A percentile compares a stretch with the other conserved stretches of the same genome.
Evolutionary conservation across 2,888 invertebrate genomes (phyloP).

Genomic region (Eucera pruinosa): DNA sequence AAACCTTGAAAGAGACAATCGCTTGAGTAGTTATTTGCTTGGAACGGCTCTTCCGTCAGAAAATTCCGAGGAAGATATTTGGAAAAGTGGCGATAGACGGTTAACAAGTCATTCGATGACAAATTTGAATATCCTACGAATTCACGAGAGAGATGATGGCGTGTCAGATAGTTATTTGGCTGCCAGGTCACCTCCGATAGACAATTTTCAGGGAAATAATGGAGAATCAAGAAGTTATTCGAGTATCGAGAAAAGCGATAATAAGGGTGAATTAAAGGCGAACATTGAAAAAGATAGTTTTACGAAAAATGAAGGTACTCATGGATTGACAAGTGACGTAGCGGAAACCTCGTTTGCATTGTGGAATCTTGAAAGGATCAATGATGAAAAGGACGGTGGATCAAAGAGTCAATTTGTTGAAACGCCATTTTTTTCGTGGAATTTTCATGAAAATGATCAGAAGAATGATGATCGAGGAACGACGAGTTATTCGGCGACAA

Average conservation of each 20-base stretch:
- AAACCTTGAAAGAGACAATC: too few species aligned
- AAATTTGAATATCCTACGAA: too few species aligned
- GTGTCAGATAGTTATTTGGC: too few species aligned
- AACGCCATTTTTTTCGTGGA: neutral
- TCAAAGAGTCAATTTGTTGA: too few species aligned
- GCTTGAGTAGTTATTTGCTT: neutral
- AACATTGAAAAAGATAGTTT: too few species aligned
- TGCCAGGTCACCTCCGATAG: neutral
- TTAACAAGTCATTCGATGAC: too few species aligned
- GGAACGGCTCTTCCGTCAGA: neutral
- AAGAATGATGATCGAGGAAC: neutral
- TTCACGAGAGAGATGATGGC: too few species aligned
- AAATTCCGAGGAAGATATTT: neutral
- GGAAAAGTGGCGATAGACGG: neutral
- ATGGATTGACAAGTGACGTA: neutral
- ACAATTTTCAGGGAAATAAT: neutral
- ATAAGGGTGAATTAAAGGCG: too few species aligned
- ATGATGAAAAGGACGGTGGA: too few species aligned
- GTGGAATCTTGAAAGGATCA: too few species aligned
- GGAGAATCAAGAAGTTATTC: neutral
- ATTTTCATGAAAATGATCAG: too few species aligned
- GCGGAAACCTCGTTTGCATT: too few species aligned
- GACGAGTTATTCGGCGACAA: conserved; percentile 17
- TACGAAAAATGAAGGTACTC: neutral
- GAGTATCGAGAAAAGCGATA: neutral